Evolutionary conservation across 2,888 invertebrate species (phyloP).

Genomic region (Pammene aurita): DNA sequence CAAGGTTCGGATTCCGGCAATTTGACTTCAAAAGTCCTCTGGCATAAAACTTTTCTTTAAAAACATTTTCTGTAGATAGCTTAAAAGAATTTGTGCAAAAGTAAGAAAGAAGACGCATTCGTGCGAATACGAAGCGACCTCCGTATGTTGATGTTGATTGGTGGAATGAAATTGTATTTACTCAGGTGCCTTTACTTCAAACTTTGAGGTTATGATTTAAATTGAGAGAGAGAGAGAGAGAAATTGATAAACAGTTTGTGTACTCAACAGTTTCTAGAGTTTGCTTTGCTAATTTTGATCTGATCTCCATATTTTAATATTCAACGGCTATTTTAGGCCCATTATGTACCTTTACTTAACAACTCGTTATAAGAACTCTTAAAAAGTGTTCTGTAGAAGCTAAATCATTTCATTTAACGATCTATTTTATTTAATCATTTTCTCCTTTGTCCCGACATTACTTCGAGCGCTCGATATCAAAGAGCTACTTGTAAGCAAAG

Average conservation of each 20-base stretch:
- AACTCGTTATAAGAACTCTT: background rate
- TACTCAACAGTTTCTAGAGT: constrained; percentile 19
- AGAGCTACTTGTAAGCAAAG: constrained; percentile 35
- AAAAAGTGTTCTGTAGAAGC: background rate
- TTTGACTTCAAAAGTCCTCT: constrained; percentile 26
- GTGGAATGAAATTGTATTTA: constrained; percentile 31
- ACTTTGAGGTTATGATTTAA: constrained; percentile 30
- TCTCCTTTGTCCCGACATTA: constrained; percentile 28
- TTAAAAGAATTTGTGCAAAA: constrained; percentile 25
- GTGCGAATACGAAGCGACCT: background rate
- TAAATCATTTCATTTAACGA: background rate
- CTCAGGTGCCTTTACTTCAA: constrained; percentile 16
- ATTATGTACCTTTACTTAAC: too few relatives aligned
- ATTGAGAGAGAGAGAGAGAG: constrained; percentile 11
- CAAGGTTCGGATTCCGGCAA: constrained; percentile 30
- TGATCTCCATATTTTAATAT: constrained; percentile 22
- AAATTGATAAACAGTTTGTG: constrained; percentile 11
- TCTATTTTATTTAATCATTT: constrained; percentile 29
- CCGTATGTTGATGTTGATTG: constrained; percentile 23
- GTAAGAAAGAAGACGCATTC: constrained; percentile 20
- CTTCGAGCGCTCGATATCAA: constrained; percentile 36
- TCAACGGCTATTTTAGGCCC: background rate
- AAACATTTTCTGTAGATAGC: constrained; percentile 22
- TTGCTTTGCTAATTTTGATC: constrained; percentile 29
- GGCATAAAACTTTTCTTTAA: constrained; percentile 17